Conservation (phyloP, 2,113 vertebrate genomes). For the Colistium nudipinnis region DNA sequence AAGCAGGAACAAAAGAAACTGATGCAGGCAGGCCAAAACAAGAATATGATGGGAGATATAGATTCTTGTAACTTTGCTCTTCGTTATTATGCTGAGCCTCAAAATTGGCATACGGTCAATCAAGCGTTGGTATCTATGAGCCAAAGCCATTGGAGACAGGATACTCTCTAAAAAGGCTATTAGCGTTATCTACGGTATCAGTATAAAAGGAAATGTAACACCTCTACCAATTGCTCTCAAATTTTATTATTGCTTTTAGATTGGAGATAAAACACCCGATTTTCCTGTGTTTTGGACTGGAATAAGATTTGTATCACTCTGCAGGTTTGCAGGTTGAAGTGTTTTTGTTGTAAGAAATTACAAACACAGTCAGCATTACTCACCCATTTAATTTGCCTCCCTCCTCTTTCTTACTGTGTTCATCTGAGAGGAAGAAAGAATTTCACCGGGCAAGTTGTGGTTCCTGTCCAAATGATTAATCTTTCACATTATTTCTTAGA, state of each 20-base stretch:
- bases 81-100: constrained; percentile 19
- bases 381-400: constrained; percentile 4
- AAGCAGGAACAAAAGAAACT: background rate
- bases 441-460: constrained; percentile 50
- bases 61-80: constrained; percentile 1
- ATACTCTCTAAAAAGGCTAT: constrained; percentile 25
- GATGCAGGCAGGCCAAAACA: background rate
- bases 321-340: background rate
- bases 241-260: constrained; percentile 1
- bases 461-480: constrained; percentile 77
- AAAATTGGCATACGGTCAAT: constrained; percentile 3
- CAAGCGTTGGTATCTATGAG: constrained; percentile 7
- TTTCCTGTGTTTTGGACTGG: constrained; percentile 2
- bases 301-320: background rate
- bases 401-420: constrained; percentile 10
- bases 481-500: constrained; percentile 67
- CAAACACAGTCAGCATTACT: too few species aligned
- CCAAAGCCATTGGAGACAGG: constrained; percentile 15
- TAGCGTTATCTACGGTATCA: constrained; percentile 31
- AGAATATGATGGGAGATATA: background rate
- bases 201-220: constrained; percentile 18
- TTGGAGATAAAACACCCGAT: background rate
- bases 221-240: background rate
- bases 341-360: too few species aligned
- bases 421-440: constrained; percentile 34